phyloP scores from a whole-genome alignment of 2,797 vertebrate genomes.

The Falco novaeseelandiae region DNA sequence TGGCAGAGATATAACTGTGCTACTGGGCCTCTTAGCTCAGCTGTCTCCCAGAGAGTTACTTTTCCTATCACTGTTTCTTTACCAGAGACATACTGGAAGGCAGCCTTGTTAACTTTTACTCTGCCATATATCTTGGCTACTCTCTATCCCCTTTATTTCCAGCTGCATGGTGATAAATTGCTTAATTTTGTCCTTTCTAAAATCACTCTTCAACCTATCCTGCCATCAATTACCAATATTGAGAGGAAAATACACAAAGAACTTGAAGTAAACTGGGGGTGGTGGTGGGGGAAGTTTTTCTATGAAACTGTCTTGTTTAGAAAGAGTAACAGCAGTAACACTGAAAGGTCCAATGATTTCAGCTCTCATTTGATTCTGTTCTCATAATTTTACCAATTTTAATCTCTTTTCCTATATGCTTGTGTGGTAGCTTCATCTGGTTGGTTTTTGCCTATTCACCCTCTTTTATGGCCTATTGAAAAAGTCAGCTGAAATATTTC shows the following conservation, averaged over 20 bases:
- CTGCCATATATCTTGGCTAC: background rate
- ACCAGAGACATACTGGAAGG: background rate
- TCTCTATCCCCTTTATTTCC: background rate
- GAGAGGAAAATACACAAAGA: background rate
- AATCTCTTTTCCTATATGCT: background rate
- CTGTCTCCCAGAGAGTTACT: background rate
- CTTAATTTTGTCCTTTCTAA: background rate
- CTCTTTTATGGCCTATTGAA: background rate
- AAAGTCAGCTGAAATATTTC: conserved; percentile 13
- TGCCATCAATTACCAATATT: background rate
- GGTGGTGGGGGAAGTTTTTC: background rate
- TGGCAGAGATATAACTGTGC: background rate
- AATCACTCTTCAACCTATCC: background rate
- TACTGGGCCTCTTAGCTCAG: background rate
- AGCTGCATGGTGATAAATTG: background rate
- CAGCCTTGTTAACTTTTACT: background rate
- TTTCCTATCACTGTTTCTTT: background rate
- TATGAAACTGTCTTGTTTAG: background rate
- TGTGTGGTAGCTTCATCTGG: background rate
- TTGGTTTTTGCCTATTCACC: background rate
- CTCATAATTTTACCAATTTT: background rate
- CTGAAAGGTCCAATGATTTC: background rate
- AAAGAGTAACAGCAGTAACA: background rate
- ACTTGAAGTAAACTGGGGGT: background rate
- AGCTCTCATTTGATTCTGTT: background rate